These are phyloP conservation scores for Scomberomorus guttatus DNA, from an alignment of 2,797 vertebrate genomes.

Conservation along the genomic window DNA sequence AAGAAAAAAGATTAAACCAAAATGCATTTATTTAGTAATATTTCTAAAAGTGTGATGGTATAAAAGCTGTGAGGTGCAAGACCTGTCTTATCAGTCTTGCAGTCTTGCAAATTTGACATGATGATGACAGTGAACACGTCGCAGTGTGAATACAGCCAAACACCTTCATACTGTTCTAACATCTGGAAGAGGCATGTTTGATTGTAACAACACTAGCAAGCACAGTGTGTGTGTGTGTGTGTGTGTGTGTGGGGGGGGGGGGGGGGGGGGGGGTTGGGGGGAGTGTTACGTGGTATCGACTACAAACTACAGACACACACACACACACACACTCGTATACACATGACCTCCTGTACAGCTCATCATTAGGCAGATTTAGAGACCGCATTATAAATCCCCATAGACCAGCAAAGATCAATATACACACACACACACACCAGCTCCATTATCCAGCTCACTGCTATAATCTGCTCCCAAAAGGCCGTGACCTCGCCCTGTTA, in stretches of 20 bases:
- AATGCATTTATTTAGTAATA: too few species aligned
- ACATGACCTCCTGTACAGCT: conserved; percentile 55
- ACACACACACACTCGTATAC: conserved; percentile 19
- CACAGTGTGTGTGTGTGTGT: conserved; percentile 4
- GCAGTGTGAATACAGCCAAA: too few species aligned
- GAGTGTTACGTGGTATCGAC: conserved; percentile 23
- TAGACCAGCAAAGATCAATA: conserved; percentile 75
- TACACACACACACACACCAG: conserved; percentile 47
- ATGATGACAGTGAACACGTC: too few species aligned
- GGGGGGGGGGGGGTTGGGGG: neutral
- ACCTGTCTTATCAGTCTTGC: too few species aligned
- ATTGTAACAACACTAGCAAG: conserved; percentile 13
- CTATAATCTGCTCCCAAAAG: conserved; percentile 80
- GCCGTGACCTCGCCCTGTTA: conserved; percentile 79
- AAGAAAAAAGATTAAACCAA: too few species aligned
- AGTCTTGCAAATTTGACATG: too few species aligned
- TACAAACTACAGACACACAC: conserved; percentile 42
- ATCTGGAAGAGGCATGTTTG: conserved; percentile 9
- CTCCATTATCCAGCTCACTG: conserved; percentile 79
- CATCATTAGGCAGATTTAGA: conserved; percentile 84
- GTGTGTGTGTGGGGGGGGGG: neutral
- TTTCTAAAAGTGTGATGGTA: too few species aligned
- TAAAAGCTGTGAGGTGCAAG: too few species aligned
- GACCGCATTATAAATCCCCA: conserved; percentile 74
- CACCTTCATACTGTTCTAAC: neutral